Conservation (phyloP, 2,888 invertebrate genomes). For the Scaptomyza cyrtandrae region DNA sequence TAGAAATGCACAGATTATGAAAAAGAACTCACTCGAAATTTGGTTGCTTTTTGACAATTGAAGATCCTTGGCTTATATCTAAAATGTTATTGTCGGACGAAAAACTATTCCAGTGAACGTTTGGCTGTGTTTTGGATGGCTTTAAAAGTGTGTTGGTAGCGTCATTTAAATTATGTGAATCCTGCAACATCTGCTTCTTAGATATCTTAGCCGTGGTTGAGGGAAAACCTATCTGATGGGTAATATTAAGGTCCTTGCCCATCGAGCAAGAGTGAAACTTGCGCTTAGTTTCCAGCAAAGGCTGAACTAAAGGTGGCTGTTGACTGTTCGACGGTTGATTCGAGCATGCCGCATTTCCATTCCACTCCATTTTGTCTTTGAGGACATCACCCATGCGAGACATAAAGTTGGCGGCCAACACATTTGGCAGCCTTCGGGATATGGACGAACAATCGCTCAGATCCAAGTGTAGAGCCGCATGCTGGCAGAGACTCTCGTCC, state of each 20-base stretch:
- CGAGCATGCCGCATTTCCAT: slow-evolving; percentile 1
- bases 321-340: not conserved
- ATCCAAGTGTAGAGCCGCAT: slow-evolving; percentile 39
- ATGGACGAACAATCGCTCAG: slow-evolving; percentile 32
- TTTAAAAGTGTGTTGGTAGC: not conserved
- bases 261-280: not conserved
- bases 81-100: not conserved
- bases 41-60: not conserved
- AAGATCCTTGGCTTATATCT: slow-evolving; percentile 10
- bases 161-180: not conserved
- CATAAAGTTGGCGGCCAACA: slow-evolving; percentile 51
- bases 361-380: slow-evolving; percentile 38
- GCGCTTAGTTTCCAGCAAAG: slow-evolving; percentile 1
- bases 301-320: not conserved
- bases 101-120: slow-evolving; percentile 4
- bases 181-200: not conserved
- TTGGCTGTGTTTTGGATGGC: not conserved
- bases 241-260: slow-evolving; percentile 1
- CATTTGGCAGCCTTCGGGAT: slow-evolving; percentile 42
- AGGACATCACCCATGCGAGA: slow-evolving; percentile 44
- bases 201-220: not conserved
- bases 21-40: slow-evolving; percentile 30
- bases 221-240: not conserved
- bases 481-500: slow-evolving; percentile 35
- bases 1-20: not conserved